Evolutionary conservation across 2,888 invertebrate species (phyloP).

Genomic region (Eilema sororculum): DNA sequence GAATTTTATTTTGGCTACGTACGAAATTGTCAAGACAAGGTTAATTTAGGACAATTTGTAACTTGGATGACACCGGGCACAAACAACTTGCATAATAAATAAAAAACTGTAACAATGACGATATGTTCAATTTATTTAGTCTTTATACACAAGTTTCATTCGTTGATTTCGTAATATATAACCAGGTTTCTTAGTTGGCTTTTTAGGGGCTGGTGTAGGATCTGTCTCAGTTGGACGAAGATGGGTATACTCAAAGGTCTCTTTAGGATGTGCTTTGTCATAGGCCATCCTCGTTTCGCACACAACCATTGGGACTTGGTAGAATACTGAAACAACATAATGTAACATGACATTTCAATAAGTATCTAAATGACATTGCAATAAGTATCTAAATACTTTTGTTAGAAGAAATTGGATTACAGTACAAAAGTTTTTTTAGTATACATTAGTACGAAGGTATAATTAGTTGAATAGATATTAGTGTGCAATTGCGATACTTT

Average conservation of each 20-base stretch:
- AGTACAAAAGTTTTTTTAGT: neutral
- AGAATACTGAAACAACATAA: conserved; percentile 56
- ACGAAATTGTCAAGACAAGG: too few species aligned
- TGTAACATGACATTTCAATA: neutral
- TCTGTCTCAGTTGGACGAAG: conserved; percentile 11
- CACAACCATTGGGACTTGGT: conserved; percentile 43
- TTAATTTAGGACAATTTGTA: too few species aligned
- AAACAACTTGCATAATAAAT: neutral
- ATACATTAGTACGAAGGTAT: too few species aligned
- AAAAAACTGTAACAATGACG: neutral
- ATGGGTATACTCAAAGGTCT: conserved; percentile 45
- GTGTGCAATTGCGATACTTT: too few species aligned
- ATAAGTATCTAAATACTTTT: neutral
- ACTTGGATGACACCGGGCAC: neutral
- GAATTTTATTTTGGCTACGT: too few species aligned
- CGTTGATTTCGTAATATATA: neutral
- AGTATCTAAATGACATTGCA: neutral
- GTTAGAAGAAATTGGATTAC: neutral
- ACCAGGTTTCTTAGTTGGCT: neutral
- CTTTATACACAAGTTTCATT: conserved; percentile 8
- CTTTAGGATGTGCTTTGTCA: conserved; percentile 37
- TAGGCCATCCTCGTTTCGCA: conserved; percentile 56
- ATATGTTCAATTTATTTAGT: neutral
- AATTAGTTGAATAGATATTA: too few species aligned
- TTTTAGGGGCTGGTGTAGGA: neutral